Evolutionary conservation across 2,797 vertebrate genomes (phyloP).

Genomic region (Sparus aurata): DNA sequence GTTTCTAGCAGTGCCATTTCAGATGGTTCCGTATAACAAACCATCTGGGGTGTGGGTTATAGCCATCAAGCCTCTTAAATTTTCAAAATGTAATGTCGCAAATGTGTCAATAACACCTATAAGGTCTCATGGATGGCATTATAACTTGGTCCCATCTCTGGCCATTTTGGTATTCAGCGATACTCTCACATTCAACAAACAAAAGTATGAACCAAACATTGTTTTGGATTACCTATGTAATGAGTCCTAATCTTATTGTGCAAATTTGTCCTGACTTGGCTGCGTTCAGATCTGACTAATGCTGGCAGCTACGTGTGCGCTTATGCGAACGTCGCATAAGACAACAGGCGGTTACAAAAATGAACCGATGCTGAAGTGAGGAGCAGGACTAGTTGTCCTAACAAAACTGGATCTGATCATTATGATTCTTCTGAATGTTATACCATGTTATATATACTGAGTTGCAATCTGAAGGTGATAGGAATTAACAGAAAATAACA

Average conservation of each 20-base stretch:
- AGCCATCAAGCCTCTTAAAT: neutral
- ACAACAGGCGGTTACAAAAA: neutral
- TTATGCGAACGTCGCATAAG: constrained; percentile 11
- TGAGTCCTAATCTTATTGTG: neutral
- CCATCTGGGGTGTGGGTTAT: too few species aligned
- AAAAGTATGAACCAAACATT: neutral
- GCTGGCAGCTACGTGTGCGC: neutral
- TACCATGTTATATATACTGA: neutral
- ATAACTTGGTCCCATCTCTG: neutral
- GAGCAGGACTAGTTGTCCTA: neutral
- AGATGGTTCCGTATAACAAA: too few species aligned
- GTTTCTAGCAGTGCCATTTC: too few species aligned
- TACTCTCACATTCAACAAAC: neutral
- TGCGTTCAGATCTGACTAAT: neutral
- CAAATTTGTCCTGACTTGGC: constrained; percentile 8
- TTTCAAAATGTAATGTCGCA: neutral
- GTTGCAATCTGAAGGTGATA: neutral
- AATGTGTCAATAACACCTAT: neutral
- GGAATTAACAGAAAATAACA: neutral
- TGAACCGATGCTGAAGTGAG: neutral
- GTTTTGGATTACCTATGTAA: neutral
- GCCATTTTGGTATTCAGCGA: neutral
- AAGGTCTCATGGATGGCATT: too few species aligned
- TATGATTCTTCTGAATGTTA: neutral
- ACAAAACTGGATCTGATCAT: neutral